phyloP scores from a whole-genome alignment of 1,140 invertebrate genomes.

The Oppia nitens region DNA sequence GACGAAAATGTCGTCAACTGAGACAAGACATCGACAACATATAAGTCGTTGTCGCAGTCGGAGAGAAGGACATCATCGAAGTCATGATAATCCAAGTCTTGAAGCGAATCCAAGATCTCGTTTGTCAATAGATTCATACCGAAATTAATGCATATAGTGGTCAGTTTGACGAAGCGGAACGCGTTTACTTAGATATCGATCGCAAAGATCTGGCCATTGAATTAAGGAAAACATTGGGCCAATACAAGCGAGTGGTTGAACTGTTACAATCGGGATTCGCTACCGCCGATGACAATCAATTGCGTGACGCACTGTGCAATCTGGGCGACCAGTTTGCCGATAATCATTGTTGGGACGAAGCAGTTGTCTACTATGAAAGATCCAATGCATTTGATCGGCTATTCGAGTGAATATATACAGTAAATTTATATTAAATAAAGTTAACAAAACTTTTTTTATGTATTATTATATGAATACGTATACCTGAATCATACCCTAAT shows the following conservation, averaged over 20 bases:
- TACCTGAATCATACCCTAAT: too few relatives aligned
- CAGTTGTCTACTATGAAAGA: slow-evolving; percentile 71
- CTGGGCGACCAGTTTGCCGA: slow-evolving; percentile 82
- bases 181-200: slow-evolving; percentile 78
- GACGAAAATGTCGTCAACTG: neutral
- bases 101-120: neutral
- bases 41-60: too few relatives aligned
- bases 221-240: slow-evolving; percentile 71
- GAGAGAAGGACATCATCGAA: neutral
- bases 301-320: slow-evolving; percentile 68
- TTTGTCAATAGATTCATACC: too few relatives aligned
- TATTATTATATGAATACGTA: too few relatives aligned
- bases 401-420: too few relatives aligned
- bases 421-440: too few relatives aligned
- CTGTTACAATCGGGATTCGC: slow-evolving; percentile 37
- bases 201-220: slow-evolving; percentile 77
- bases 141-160: slow-evolving; percentile 81
- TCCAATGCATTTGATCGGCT: slow-evolving; percentile 61
- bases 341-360: slow-evolving; percentile 68
- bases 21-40: too few relatives aligned
- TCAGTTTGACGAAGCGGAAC: slow-evolving; percentile 83
- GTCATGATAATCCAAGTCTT: neutral
- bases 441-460: too few relatives aligned
- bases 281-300: slow-evolving; percentile 57
- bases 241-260: slow-evolving; percentile 83